A percentile compares a stretch with the other conserved stretches of the same genome.
These are phyloP conservation scores for Epiblema foenella DNA, from an alignment of 2,888 invertebrate species.

Conservation along the genomic window DNA sequence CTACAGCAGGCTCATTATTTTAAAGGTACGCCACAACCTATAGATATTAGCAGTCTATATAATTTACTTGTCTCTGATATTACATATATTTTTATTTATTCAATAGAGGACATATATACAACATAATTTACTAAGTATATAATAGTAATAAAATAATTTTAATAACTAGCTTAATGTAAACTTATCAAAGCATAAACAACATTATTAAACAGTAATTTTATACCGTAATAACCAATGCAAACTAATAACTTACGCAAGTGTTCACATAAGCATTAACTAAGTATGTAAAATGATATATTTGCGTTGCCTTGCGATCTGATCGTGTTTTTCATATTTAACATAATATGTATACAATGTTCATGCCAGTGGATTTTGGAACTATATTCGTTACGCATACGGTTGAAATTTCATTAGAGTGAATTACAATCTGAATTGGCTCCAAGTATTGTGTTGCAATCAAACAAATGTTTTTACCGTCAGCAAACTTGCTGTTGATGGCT, in stretches of 20 bases:
- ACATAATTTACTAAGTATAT: too few relatives aligned
- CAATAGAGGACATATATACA: too few relatives aligned
- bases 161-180: not conserved
- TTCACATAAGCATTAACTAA: slow-evolving; percentile 9
- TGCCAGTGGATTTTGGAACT: not conserved
- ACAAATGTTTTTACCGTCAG: slow-evolving; percentile 8
- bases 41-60: too few relatives aligned
- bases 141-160: not conserved
- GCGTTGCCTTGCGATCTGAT: slow-evolving; percentile 8
- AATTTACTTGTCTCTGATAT: too few relatives aligned
- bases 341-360: not conserved
- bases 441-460: slow-evolving; percentile 14
- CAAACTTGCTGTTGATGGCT: slow-evolving; percentile 11
- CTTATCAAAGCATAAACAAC: not conserved
- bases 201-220: slow-evolving; percentile 3
- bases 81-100: too few relatives aligned
- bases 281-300: slow-evolving; percentile 23
- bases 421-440: not conserved
- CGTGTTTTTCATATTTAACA: slow-evolving; percentile 16
- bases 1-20: too few relatives aligned
- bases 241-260: slow-evolving; percentile 20
- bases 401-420: not conserved
- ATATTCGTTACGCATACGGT: not conserved
- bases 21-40: too few relatives aligned
- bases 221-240: not conserved